Base-by-base conservation (phyloP, 2,888 invertebrate genomes). In the Pyrochroa serraticornis region DNA sequence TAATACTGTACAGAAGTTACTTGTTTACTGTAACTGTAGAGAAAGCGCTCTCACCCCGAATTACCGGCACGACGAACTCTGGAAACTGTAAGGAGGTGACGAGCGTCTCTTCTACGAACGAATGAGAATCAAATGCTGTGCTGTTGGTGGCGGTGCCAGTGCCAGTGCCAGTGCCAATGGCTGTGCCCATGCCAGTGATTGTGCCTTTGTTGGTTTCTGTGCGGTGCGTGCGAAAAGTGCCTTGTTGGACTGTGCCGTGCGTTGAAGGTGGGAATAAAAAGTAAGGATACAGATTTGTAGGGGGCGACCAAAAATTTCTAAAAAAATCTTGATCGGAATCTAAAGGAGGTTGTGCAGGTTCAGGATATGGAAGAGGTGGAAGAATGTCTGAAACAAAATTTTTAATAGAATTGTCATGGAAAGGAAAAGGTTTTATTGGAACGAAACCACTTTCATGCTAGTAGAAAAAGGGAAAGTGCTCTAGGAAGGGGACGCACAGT, bases 201-300 rank as follows among this genome's bases (percentile, higher is more conserved):
- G 63, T 63, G 63, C 73, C 62, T 75, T 72, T 74, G 72, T 66
- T 70, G 70, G 71, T 68, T 73, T 67, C 64, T 68, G 73, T 73
- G 75, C 72, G 73, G 71, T 74, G 75, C 74, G 74, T 75, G 75
- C 75, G 74, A 73, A 75, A 75, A 72, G 77, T 77, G 77, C 74
- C 75, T 71, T 22, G 22, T 3, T 72, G 75, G 73, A 81, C 78
- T 70, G 70, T 75, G 72, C 69, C 72, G 76, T 73, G 75, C 74
- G 81, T 77, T 70, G 75, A 71, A 45, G 81, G 82, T 69, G 86
- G 85, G 76, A 84, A 85, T 69, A 87, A 80, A 80, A 85, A 85
- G 77, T 84, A 84, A 64, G 85, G 85, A 73, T 81, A 82, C 72
- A 79, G 79, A 76, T 81, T 81, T 73, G 82, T 81, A 69, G 82